Evolutionary conservation across 2,888 invertebrate genomes (phyloP), one percentile per base, ranked within the genome.

Genomic region (Yponomeuta evonymella): DNA sequence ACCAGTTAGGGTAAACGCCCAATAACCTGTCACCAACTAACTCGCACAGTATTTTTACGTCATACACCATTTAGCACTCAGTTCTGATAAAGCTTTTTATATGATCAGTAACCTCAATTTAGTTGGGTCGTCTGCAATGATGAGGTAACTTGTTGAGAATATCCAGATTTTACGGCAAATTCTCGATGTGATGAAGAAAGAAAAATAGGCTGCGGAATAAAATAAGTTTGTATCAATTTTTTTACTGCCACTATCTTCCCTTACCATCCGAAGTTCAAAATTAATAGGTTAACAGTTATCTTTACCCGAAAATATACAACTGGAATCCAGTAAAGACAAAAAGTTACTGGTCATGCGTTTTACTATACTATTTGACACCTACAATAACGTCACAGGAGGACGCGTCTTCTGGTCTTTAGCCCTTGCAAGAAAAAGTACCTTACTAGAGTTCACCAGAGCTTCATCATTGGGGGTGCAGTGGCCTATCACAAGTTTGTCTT

Each of bases 1-100:
- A 48, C 67, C 51, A 73, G 73, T 74, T 76, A 73, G 83, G 81
- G 82, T 78, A 77, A 78, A 78, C 76, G 77, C 74, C 77, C 78
- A 76, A 77, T 79, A 76, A 80, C 78, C 78, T 78, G 76, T 58
- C 51, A 58, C 51, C 15, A 12, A 12, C 51, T 15, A 15, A 58
- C 12, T 58, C 51, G 2, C 51, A 58, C 51, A 58, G 51, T 58
- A 12, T 5, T 58, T 12, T 15, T 12, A 58, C 15, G 15, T 58
- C 51, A 58, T 58, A 58, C 51, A 58, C 12, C 6, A 12, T 51
- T 51, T 10, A 8, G 51, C 51, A 51, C 51, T 51, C 23, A 23
- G 23, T 23, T 23, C 12, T 58, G 15, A 58, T 15, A 15, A 15
- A 15, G 3, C 15, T 58, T 15, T 51, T 58, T 43, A 8, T 43